These are phyloP conservation scores for Pteruthius melanotis DNA, from an alignment of 2,113 vertebrate genomes.

Conservation along the genomic window DNA sequence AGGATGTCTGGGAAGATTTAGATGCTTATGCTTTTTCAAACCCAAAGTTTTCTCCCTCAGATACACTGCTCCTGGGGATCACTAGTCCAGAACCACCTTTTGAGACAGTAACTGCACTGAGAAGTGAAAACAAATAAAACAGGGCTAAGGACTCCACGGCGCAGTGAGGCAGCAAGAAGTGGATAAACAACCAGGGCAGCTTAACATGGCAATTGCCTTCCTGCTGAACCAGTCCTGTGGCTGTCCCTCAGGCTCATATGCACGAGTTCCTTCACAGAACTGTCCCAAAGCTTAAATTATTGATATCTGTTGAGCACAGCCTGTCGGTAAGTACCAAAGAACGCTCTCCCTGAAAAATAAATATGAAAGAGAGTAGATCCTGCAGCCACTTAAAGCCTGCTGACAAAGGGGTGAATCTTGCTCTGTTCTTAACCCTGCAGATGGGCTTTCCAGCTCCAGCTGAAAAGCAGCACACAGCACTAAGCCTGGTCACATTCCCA, in stretches of 20 bases:
- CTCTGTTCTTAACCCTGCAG: neutral
- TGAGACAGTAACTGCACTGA: neutral
- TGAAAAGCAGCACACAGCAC: neutral
- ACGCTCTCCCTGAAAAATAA: neutral
- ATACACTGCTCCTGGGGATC: neutral
- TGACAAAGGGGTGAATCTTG: neutral
- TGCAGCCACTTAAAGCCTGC: neutral
- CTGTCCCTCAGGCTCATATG: neutral
- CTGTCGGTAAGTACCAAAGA: neutral
- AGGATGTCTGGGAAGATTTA: neutral
- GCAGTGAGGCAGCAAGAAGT: neutral
- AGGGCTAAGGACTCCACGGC: neutral
- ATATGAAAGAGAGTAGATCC: neutral
- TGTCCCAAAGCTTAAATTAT: neutral
- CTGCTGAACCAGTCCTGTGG: constrained; percentile 42
- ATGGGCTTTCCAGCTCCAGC: neutral
- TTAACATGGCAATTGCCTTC: constrained; percentile 14
- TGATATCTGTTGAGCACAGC: neutral
- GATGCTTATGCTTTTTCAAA: neutral
- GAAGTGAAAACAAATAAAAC: neutral
- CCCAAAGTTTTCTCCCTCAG: neutral
- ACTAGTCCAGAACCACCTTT: neutral
- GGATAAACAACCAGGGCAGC: neutral
- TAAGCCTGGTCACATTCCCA: neutral
- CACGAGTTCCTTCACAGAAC: neutral